Evolutionary conservation across 2,797 vertebrate species (phyloP).

Genomic region (Pteropus rufus): DNA sequence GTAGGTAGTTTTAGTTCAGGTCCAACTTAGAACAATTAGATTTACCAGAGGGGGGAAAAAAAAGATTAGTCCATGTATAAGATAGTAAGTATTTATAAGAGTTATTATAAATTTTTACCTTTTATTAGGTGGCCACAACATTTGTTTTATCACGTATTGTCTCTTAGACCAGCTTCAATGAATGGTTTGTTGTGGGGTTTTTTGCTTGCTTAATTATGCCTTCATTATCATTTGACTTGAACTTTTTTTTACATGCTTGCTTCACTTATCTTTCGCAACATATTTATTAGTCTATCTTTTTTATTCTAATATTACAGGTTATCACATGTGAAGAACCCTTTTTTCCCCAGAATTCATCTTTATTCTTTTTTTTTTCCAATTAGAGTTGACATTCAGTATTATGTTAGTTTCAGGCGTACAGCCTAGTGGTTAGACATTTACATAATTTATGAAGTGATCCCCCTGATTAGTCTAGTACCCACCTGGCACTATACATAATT

Average conservation of each 20-base stretch:
- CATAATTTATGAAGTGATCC: no score
- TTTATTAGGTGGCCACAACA: neutral
- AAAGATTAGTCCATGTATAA: neutral
- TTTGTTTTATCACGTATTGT: neutral
- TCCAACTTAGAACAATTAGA: neutral
- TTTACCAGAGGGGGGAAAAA: neutral
- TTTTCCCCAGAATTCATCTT: no score
- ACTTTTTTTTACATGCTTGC: neutral
- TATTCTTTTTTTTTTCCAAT: no score
- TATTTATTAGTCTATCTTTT: neutral
- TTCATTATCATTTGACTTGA: constrained; percentile 13
- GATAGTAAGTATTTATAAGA: neutral
- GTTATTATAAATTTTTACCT: neutral
- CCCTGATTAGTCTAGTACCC: no score
- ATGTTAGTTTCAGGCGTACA: no score
- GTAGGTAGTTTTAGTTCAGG: neutral
- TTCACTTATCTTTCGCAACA: constrained; percentile 1
- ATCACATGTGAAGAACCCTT: neutral
- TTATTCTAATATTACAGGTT: neutral
- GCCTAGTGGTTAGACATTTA: no score
- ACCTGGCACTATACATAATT: no score
- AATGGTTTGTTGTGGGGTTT: neutral
- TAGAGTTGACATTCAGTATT: no score
- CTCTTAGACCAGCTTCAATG: neutral
- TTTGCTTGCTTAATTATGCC: neutral